Evolutionary conservation across 1,140 invertebrate genomes (phyloP), one percentile per base, ranked within the genome.

Genomic region (Plodia interpunctella): DNA sequence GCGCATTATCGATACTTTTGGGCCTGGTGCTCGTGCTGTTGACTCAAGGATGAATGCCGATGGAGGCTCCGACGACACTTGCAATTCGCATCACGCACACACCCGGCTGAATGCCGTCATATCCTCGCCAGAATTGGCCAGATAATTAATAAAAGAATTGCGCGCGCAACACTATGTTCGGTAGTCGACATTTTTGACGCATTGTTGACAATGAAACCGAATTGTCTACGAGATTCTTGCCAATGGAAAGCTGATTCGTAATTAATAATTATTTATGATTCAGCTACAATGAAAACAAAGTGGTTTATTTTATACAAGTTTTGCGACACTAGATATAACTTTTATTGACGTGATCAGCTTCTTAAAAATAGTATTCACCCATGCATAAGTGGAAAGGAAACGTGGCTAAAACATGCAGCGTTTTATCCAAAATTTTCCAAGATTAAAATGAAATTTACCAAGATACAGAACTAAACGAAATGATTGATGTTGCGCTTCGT

Each of bases 141-240:
- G 65, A 73, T 80, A 81, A 87, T 87, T 86, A 88, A 88, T 88
- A 88, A 88, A 87, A 86, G 78, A 78, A 76, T 75, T 78, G 82
- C 76, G 83, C 72, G 70, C 66, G 63, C 72, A 75, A 68, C 60
- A 25, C 83, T 81, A 81, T 88, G 75, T 88, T 86, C 75, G 84
- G 84, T 70, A 72, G 73, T 79, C 68, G 68, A 59, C 65, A 19
- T 54, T 75, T 74, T 80, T 73, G 76, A 74, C 70, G 73, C 75
- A 84, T 77, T 78, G 73, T 72, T 74, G 76, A 81, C 68, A 68
- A 66, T 70, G 49, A 25, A n/a, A 53, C 21, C 19, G 51, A 25
- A 53, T 67, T 62, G 68, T 62, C 59, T 53, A 58, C 58, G 13
- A 53, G 21, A 53, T 53, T 51, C 11, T 53, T 53, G 20, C 38